Percentiles rank a stretch among this genome's conserved stretches.
Conservation (phyloP, 2,888 invertebrate genomes). For the Sarcophaga carnaria region DNA sequence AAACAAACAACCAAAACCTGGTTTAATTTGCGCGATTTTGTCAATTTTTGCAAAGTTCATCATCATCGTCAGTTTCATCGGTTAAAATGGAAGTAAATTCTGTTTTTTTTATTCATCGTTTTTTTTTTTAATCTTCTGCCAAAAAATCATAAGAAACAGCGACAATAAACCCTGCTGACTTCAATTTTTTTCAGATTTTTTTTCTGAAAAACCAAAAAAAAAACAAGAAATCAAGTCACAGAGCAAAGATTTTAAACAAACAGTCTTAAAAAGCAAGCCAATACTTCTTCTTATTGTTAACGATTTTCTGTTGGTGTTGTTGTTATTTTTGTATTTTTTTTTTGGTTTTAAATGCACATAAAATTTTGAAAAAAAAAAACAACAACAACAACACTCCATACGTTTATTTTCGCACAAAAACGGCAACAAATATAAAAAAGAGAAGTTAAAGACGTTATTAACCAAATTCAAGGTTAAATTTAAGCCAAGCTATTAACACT, state of each 20-base stretch:
- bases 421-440: conserved; percentile 11
- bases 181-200: neutral
- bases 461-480: conserved; percentile 70
- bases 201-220: neutral
- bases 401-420: conserved; percentile 54
- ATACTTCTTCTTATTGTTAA: neutral
- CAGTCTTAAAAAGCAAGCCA: conserved; percentile 57
- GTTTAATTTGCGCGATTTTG: conserved; percentile 46
- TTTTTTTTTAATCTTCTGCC: conserved; percentile 9
- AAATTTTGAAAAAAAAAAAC: conserved; percentile 33
- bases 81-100: no score
- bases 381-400: conserved; percentile 45
- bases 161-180: conserved; percentile 43
- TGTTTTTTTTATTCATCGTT: neutral
- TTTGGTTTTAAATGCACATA: conserved; percentile 48
- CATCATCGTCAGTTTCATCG: neutral
- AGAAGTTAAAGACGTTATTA: conserved; percentile 67
- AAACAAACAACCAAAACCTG: conserved; percentile 26
- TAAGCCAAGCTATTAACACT: conserved; percentile 69
- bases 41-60: conserved; percentile 49
- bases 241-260: conserved; percentile 39
- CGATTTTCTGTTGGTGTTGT: neutral
- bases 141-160: conserved; percentile 23
- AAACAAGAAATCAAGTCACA: conserved; percentile 60
- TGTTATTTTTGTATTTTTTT: conserved; percentile 30